phyloP scores from a whole-genome alignment of 2,888 invertebrate genomes.

The Dryobotodes eremita region DNA sequence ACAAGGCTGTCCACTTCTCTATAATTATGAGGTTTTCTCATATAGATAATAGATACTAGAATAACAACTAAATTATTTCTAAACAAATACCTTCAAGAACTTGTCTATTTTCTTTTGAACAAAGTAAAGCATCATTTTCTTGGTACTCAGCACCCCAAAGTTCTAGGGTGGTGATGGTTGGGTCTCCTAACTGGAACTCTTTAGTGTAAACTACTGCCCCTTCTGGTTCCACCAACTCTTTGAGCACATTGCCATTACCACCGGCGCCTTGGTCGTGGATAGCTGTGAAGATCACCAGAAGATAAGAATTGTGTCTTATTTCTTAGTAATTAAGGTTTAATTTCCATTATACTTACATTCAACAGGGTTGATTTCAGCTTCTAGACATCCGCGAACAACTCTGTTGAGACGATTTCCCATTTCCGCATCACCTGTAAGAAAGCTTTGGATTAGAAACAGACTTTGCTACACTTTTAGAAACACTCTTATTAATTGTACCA shows the following conservation, averaged over 20 bases:
- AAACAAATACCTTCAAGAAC: slow-evolving; percentile 88
- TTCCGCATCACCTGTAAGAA: slow-evolving; percentile 95
- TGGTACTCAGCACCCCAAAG: slow-evolving; percentile 99
- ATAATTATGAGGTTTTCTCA: background rate
- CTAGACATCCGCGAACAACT: slow-evolving; percentile 97
- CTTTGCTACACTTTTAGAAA: background rate
- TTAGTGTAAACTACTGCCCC: slow-evolving; percentile 97
- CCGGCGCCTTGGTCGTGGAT: slow-evolving; percentile 99
- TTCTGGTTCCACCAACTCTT: slow-evolving; percentile 98
- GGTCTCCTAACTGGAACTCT: slow-evolving; percentile 97
- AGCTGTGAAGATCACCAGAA: slow-evolving; percentile 83
- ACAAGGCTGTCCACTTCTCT: background rate
- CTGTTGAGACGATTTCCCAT: slow-evolving; percentile 99
- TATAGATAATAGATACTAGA: background rate
- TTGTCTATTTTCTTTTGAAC: slow-evolving; percentile 92
- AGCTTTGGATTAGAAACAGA: background rate
- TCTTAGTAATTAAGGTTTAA: rapidly evolving
- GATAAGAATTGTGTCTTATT: background rate
- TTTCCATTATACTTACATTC: slow-evolving; percentile 81
- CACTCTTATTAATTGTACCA: background rate
- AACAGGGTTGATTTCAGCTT: slow-evolving; percentile 96
- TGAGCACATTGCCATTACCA: slow-evolving; percentile 99
- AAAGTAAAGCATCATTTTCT: slow-evolving; percentile 97
- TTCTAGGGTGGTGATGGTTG: slow-evolving; percentile 97
- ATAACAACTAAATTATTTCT: background rate